Percentiles rank a stretch among this genome's conserved stretches.
Evolutionary conservation across 2,113 vertebrate genomes (phyloP).

Genomic region (Corapipo altera): DNA sequence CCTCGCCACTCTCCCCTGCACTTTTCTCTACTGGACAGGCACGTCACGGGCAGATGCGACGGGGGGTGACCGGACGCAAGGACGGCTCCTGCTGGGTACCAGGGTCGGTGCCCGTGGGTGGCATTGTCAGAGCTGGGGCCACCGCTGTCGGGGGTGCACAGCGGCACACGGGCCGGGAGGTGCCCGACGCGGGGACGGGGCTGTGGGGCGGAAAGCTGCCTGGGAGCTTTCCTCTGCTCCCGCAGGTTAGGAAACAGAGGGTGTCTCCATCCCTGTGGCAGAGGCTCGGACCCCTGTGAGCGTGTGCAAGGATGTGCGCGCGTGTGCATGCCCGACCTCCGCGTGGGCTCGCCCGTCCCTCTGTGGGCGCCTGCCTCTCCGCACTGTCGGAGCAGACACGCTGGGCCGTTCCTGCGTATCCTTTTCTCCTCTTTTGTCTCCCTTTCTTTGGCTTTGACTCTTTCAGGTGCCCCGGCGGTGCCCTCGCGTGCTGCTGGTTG

Average conservation of each 20-base stretch:
- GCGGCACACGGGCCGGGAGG: neutral
- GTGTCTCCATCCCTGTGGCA: neutral
- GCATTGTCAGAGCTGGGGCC: neutral
- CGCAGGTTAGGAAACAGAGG: neutral
- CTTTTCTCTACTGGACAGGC: neutral
- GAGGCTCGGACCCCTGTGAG: neutral
- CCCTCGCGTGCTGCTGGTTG: constrained; percentile 68
- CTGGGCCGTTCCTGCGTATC: neutral
- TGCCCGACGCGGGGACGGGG: neutral
- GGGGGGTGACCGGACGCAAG: no score
- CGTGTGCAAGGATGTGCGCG: neutral
- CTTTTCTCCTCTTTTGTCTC: neutral
- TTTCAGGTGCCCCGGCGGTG: constrained; percentile 59
- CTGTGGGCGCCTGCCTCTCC: neutral
- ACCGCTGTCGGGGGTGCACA: neutral
- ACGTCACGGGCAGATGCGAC: neutral
- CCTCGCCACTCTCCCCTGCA: neutral
- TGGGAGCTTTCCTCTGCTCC: neutral
- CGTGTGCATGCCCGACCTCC: neutral
- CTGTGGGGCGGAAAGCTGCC: neutral
- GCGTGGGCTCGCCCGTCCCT: neutral
- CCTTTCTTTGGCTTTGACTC: constrained; percentile 27
- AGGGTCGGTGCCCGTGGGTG: neutral
- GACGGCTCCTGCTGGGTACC: neutral
- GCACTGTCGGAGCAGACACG: neutral